These are phyloP conservation scores for Galaxea fascicularis DNA, from an alignment of 92 coral and sea anemone genomes.

Conservation along the genomic window DNA sequence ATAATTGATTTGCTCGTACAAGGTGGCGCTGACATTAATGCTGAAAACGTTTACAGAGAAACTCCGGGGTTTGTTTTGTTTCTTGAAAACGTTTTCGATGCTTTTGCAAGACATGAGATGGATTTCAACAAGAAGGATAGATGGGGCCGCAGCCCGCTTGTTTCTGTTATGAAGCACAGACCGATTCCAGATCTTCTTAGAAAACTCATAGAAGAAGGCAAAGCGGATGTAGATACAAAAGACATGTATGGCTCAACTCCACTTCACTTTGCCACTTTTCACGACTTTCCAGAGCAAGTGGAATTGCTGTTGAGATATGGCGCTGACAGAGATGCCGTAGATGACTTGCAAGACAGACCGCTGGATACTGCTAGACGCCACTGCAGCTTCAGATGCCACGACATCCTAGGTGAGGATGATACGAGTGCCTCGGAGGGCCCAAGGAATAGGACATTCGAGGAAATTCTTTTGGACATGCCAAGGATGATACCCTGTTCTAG, in stretches of 20 bases:
- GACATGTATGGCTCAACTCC: slow-evolving; percentile 36
- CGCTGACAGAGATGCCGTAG: slow-evolving; percentile 20
- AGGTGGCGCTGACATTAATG: slow-evolving; percentile 5
- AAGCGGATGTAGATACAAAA: slow-evolving; percentile 3
- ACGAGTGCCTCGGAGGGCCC: not conserved
- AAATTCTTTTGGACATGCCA: slow-evolving; percentile 26
- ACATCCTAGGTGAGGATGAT: not conserved
- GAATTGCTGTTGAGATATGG: slow-evolving; percentile 23
- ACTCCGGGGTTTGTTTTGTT: slow-evolving; percentile 17
- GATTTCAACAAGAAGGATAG: slow-evolving; percentile 22
- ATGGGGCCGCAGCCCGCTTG: slow-evolving; percentile 48
- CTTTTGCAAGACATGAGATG: not conserved
- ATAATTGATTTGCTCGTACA: slow-evolving; percentile 10
- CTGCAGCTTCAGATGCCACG: not conserved
- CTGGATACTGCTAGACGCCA: slow-evolving; percentile 12
- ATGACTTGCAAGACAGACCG: slow-evolving; percentile 23
- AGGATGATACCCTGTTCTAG: slow-evolving; percentile 18
- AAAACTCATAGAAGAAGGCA: slow-evolving; percentile 14
- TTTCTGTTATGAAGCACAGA: slow-evolving; percentile 37
- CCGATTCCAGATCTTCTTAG: slow-evolving; percentile 31
- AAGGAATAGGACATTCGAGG: slow-evolving; percentile 4
- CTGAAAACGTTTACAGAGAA: slow-evolving; percentile 27
- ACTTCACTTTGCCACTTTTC: slow-evolving; percentile 41
- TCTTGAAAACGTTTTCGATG: slow-evolving; percentile 17
- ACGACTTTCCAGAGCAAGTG: slow-evolving; percentile 33